Base-by-base conservation (phyloP, 2,797 vertebrate genomes). In the Pristis pectinata region DNA sequence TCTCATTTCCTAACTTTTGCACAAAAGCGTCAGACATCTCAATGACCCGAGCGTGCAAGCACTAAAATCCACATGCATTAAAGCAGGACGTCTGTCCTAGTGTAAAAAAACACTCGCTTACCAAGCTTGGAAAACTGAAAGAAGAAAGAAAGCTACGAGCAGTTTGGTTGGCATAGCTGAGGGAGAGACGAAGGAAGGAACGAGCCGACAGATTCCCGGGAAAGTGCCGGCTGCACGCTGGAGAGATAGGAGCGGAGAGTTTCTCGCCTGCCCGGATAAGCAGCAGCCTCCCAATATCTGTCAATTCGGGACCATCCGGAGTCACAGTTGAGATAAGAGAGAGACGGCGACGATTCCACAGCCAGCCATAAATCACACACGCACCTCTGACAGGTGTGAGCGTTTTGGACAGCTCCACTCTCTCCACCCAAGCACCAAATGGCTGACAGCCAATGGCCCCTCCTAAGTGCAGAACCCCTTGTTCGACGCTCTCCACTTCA, bases 91-190 rank as follows among this genome's bases (percentile, higher is more conserved):
- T 1, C 61, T 64, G 9, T 64, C 61, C 61, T 64, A 61, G 61
- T 59, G n/a, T n/a, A 19, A 10, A 70, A 41, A 95, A 85, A 87
- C 74, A 91, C 70, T 11, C 96, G 98, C 99, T 98, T 96, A 99
- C 99, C 98, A 97, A 74, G 97, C 97, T 94, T 97, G 96, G 91
- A 99, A 97, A 94, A 97, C 97, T 0, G 98, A 98, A 95, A 99
- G 97, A 83, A 99, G 97, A 95, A 97, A 96, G 95, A 98, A 96
- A 95, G 96, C 96, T 92, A 96, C 95, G 96, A 98, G 95, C 67
- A 97, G 97, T 96, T 95, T 98, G 95, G 97, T 95, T 95, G 97
- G 96, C 98, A 99, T 99, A 96, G 96, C 98, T 97, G 95, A 96
- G 94, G 95, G 95, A 94, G 95, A 95, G 95, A 94, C 94, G 95